Percentiles rank a stretch among this genome's conserved stretches.
These are phyloP conservation scores for Acanthosoma haemorrhoidale DNA, from an alignment of 2,888 invertebrate genomes.

Conservation along the genomic window DNA sequence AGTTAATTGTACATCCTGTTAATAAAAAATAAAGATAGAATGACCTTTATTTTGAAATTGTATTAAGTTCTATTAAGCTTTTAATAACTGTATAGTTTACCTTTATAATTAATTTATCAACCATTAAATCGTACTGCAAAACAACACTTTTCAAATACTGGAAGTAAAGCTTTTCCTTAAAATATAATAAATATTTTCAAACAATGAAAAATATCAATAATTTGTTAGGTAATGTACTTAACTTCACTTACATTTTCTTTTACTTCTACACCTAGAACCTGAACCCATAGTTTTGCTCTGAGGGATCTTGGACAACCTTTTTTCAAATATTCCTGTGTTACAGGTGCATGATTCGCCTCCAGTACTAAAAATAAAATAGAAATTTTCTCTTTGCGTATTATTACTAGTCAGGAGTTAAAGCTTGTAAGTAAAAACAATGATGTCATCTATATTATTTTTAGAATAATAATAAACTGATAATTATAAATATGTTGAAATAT, in stretches of 20 bases:
- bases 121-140: constrained; percentile 81
- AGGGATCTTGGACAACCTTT: constrained; percentile 73
- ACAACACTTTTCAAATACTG: constrained; percentile 75
- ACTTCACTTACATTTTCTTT: constrained; percentile 56
- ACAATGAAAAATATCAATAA: not conserved
- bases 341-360: constrained; percentile 72
- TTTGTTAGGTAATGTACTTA: too few relatives aligned
- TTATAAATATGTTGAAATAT: too few relatives aligned
- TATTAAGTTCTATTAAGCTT: not conserved
- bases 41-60: not conserved
- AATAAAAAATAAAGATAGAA: not conserved
- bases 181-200: not conserved
- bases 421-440: too few relatives aligned
- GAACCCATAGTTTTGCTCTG: constrained; percentile 78
- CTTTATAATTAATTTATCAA: constrained; percentile 90
- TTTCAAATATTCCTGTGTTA: constrained; percentile 86
- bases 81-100: constrained; percentile 44
- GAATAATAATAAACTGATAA: too few relatives aligned
- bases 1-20: constrained; percentile 82
- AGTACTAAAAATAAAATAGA: constrained; percentile 46
- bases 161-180: constrained; percentile 67
- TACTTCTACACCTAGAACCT: constrained; percentile 75
- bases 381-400: too few relatives aligned
- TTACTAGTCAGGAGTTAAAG: too few relatives aligned
- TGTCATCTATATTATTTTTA: too few relatives aligned